Percentiles rank a stretch among this genome's conserved stretches.
Evolutionary conservation across 2,113 vertebrate species (phyloP).

Genomic region (Asarcornis scutulata): DNA sequence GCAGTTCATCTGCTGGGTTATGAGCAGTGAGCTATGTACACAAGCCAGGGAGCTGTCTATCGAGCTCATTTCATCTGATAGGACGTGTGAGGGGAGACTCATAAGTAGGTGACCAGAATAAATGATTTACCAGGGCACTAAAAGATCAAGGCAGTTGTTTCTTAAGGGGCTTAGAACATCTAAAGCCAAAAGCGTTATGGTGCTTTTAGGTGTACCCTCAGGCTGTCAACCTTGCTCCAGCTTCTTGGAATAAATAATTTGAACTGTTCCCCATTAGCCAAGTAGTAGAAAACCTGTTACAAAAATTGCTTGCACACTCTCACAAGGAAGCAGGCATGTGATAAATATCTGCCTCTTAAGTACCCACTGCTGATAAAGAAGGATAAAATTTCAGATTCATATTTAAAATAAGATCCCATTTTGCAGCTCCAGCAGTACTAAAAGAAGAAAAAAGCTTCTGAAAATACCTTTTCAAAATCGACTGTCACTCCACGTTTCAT

Average conservation of each 20-base stretch:
- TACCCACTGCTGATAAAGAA: background rate
- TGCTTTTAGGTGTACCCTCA: background rate
- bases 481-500: background rate
- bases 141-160: constrained; percentile 50
- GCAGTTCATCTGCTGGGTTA: background rate
- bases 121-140: constrained; percentile 62
- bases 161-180: constrained; percentile 17
- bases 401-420: background rate
- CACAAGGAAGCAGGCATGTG: background rate
- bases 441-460: background rate
- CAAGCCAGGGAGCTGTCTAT: background rate
- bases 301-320: background rate
- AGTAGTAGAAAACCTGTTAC: constrained; percentile 17
- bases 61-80: background rate
- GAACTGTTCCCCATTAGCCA: background rate
- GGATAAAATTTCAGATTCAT: background rate
- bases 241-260: constrained; percentile 21
- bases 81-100: background rate
- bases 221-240: constrained; percentile 11
- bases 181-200: background rate
- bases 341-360: background rate
- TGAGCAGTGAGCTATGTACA: background rate
- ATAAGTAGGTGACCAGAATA: background rate
- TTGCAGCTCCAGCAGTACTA: background rate
- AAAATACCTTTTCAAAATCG: constrained; percentile 8